Base-by-base conservation (phyloP, 2,888 invertebrate species). In the Sinohyriopsis cumingii region DNA sequence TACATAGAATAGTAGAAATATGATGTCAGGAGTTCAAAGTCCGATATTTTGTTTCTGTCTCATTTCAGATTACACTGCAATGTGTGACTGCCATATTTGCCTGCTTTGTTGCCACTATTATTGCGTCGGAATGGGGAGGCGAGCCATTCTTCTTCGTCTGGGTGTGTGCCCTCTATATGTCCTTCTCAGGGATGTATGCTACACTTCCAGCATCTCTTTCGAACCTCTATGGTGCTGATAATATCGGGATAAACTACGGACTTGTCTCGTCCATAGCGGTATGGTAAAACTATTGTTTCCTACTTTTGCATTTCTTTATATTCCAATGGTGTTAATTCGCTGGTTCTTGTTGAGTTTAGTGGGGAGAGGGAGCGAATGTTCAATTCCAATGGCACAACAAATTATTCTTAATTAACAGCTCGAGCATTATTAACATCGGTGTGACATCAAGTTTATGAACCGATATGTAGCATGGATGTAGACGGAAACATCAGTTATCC, bases 231-330 rank as follows among this genome's bases (percentile, higher is more conserved):
- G 71, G 69, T 19, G 55, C 59, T 18, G 65, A 64, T 20, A 71
- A 71, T 59, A 73, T 76, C 69, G 83, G 84, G 5, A 80, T 84
- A 5, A 89, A 86, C 70, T 90, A 88, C 70, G 90, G 89, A 7
- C 70, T 90, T 54, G 76, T 89, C 1, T 86, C 86, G 62, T 82
- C 85, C 9, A 86, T 85, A 6, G 79, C 82, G 67, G 88, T 88
- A 76, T 75, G 79, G 75, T 24, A 62, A n/a, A 45, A 28, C 12
- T 19, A n/a, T 62, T 18, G 3, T 19, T 9, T 45, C n/a, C 9
- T 28, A 15, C 45, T 20, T 22, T 45, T 45, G 28, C 28, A 9
- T 45, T 45, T 45, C 15, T 3, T 28, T 25, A 0, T n/a, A 24
- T 28, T 12, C 3, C 4, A 20, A 20, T 3, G n/a, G 57, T 22